These are phyloP conservation scores for Mesitornis unicolor DNA, from an alignment of 2,113 vertebrate genomes.

Conservation along the genomic window DNA sequence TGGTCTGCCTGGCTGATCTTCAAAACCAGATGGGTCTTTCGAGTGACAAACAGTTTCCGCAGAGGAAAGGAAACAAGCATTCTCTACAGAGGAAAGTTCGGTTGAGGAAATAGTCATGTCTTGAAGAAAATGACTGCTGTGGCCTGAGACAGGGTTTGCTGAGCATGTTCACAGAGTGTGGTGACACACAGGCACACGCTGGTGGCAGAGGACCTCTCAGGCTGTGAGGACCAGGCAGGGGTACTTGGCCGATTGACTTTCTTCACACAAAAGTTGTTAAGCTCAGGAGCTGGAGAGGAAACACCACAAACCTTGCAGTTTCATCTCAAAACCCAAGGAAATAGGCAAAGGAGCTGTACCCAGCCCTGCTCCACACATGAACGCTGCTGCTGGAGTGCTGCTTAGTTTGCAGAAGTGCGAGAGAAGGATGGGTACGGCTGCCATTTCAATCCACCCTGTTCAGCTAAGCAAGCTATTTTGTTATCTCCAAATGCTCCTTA, in stretches of 20 bases:
- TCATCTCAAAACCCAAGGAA: background rate
- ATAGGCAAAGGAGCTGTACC: background rate
- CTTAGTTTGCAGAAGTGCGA: background rate
- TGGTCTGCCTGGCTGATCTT: background rate
- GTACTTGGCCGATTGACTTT: background rate
- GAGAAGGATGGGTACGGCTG: background rate
- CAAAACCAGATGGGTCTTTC: background rate
- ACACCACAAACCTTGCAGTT: background rate
- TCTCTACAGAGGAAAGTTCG: background rate
- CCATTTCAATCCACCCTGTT: background rate
- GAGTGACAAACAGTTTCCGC: background rate
- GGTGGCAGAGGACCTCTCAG: background rate
- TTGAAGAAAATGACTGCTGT: background rate
- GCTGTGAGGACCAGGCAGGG: accelerated
- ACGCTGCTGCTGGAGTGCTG: accelerated
- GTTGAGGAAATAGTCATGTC: background rate
- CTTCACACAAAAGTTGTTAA: background rate
- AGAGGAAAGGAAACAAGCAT: background rate
- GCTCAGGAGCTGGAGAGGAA: background rate
- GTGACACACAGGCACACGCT: accelerated
- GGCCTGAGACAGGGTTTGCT: background rate
- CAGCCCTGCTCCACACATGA: background rate
- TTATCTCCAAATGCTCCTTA: background rate
- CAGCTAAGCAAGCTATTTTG: background rate
- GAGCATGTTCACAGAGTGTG: background rate